phyloP scores from a whole-genome alignment of 1,140 invertebrate species.

The Zaprionus taronus region DNA sequence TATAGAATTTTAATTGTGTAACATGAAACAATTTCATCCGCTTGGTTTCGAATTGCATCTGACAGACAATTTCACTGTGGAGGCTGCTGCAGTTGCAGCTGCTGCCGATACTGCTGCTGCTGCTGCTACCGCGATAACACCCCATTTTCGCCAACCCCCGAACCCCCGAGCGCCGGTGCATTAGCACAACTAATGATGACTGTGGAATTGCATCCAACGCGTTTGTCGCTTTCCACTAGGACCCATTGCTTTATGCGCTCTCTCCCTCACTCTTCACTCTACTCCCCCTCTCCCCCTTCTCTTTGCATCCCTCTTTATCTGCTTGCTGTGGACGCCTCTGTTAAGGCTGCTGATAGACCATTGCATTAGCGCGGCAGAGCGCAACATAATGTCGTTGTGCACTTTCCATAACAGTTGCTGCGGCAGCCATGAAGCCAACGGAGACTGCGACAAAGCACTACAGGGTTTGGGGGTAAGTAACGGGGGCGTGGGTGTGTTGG shows the following conservation, averaged over 20 bases:
- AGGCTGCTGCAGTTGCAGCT: constrained; percentile 18
- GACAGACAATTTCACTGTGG: constrained; percentile 55
- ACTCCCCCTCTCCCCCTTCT: background rate
- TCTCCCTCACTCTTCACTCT: constrained; percentile 3
- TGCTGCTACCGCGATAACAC: constrained; percentile 44
- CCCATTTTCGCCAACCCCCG: constrained; percentile 6
- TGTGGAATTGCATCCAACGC: constrained; percentile 58
- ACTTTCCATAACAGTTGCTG: constrained; percentile 60
- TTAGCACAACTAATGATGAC: constrained; percentile 66
- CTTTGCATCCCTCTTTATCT: constrained; percentile 26
- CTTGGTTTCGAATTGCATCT: constrained; percentile 59
- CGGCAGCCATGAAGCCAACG: constrained; percentile 45
- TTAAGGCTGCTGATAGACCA: constrained; percentile 59
- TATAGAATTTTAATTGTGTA: constrained; percentile 63
- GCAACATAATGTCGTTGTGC: constrained; percentile 66
- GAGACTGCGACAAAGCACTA: constrained; percentile 7
- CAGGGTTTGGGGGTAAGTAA: background rate
- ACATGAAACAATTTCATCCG: constrained; percentile 63
- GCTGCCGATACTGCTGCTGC: constrained; percentile 11
- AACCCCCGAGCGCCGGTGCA: constrained; percentile 40
- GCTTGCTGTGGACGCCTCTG: constrained; percentile 50
- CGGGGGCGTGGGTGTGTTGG: background rate
- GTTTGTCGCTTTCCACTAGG: constrained; percentile 37
- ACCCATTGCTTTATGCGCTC: constrained; percentile 13
- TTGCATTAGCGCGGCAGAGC: constrained; percentile 64